These are phyloP conservation scores for Avahi laniger DNA, from an alignment of 2,797 vertebrate genomes.

Conservation along the genomic window DNA sequence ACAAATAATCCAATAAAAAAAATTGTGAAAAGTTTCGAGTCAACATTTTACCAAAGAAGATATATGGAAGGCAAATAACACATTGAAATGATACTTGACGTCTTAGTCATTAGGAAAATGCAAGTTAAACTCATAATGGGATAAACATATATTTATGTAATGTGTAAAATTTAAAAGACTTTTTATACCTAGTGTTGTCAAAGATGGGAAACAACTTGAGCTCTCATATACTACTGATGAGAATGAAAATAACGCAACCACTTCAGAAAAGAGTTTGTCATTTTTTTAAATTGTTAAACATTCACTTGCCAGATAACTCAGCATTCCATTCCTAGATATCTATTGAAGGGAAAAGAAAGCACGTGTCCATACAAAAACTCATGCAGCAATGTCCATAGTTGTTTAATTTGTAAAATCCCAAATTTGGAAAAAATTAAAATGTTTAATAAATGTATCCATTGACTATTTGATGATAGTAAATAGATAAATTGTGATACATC, in stretches of 20 bases:
- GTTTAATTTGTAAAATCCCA: background rate
- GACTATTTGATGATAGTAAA: background rate
- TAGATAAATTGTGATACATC: background rate
- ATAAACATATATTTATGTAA: background rate
- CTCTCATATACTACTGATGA: background rate
- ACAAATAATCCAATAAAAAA: background rate
- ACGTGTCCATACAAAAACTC: background rate
- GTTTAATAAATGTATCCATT: background rate
- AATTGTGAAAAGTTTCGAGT: background rate
- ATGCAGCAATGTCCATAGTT: background rate
- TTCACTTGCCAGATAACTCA: background rate
- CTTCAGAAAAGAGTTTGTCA: background rate
- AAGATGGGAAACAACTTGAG: background rate
- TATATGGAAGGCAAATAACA: background rate
- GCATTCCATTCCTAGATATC: background rate
- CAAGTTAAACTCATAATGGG: background rate
- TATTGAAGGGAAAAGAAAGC: background rate
- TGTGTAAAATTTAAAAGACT: background rate
- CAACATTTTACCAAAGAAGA: background rate
- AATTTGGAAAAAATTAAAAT: background rate
- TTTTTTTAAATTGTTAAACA: background rate
- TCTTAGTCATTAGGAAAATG: background rate
- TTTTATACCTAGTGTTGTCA: background rate
- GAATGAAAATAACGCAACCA: background rate
- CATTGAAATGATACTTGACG: background rate